Base-by-base conservation (phyloP, 2,888 invertebrate genomes). In the Leptopilina myrica region DNA sequence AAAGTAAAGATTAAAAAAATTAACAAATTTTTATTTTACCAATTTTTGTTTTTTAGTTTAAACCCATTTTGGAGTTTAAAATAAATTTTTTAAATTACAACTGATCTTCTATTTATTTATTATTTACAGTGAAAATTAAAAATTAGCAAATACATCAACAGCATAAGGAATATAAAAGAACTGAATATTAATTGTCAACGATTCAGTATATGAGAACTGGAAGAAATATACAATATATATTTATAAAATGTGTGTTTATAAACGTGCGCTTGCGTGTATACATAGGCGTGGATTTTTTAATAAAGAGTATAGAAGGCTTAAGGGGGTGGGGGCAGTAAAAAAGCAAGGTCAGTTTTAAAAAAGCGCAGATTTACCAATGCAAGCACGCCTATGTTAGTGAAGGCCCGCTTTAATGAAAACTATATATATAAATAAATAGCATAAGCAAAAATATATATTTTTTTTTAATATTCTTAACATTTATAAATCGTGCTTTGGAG, bases 351-450 rank as follows among this genome's bases (percentile, higher is more conserved):
- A 84, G 82, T 82, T 82, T 33, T 82, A 80, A 84, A 49, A 43
- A 85, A 84, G 83, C 84, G 78, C 78, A 83, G 78, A 81, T 84
- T 79, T 85, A 84, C 82, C 83, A 85, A 85, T 84, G 83, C 84
- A 85, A 86, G 83, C 85, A 82, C 80, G 81, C 80, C 78, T 80
- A 83, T 80, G 81, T 83, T 83, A 83, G 83, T 83, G 67, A 82
- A 33, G 81, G 81, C 81, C 82, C 79, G 76, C 33, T 78, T 76
- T 76, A 73, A 78, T 80, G 46, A 62, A 49, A 49, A 49, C 9
- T 11, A 20, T 20, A 20, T 20, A 20, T 20, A 33, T 33, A 33
- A 33, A 33, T 33, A 33, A 49, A 67, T 80, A 59, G 49, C 66
- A 11, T 56, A 73, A 73, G 73, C 73, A 73, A 43, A 43, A 7